phyloP scores from a whole-genome alignment of 2,888 invertebrate genomes.

The Tachina lurida region DNA sequence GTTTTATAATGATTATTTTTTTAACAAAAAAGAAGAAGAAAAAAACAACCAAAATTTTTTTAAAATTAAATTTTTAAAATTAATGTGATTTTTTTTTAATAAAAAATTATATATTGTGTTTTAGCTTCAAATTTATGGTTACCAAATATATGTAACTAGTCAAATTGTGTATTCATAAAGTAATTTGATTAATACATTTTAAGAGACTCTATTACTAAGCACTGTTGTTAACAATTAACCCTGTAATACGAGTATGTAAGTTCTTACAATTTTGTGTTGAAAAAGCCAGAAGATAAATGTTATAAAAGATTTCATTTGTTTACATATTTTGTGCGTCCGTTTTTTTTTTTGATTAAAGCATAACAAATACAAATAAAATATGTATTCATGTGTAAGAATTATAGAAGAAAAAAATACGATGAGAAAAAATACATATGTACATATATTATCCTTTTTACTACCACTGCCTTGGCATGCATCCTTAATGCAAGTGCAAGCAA shows the following conservation, averaged over 20 bases:
- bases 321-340: constrained; percentile 1
- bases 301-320: not conserved
- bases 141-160: constrained; percentile 21
- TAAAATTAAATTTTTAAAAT: not conserved
- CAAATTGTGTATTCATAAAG: not conserved
- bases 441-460: constrained; percentile 66
- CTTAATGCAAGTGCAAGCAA: constrained; percentile 66
- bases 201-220: constrained; percentile 21
- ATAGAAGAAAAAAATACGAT: constrained; percentile 13
- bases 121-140: constrained; percentile 45
- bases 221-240: constrained; percentile 39
- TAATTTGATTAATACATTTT: constrained; percentile 13
- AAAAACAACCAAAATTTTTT: not conserved
- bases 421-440: too few relatives aligned
- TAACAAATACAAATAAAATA: not conserved
- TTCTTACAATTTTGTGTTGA: constrained; percentile 21
- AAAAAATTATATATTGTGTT: constrained; percentile 15
- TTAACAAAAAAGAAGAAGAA: constrained; percentile 2
- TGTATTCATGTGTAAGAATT: constrained; percentile 31
- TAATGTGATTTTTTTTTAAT: constrained; percentile 33
- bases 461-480: constrained; percentile 70
- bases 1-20: constrained; percentile 54
- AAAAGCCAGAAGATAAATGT: not conserved
- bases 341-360: constrained; percentile 11
- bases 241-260: not conserved